Evolutionary conservation across 2,888 invertebrate species (phyloP), one percentile per base, ranked within the genome.

Genomic region (Leptinotarsa tumamoca): DNA sequence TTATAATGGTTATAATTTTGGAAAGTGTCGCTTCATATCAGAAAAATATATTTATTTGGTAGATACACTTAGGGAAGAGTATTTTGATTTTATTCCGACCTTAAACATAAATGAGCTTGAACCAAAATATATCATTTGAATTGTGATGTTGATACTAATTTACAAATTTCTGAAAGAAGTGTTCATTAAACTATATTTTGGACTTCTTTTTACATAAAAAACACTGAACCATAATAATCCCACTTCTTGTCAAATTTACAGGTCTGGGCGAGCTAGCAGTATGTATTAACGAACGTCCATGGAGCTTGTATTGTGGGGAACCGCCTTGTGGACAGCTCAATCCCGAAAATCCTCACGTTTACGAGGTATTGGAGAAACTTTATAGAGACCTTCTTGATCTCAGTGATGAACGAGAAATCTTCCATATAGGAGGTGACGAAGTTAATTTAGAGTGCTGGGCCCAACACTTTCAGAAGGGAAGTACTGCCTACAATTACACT

Each of bases 281-380:
- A 78, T 96, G 96, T 87, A 91, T 96, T 15, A 95, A 96, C 86
- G 92, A 93, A 71, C 77, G 83, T 52, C 95, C 95, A 0, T 95
- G 95, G 95, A 92, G 91, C 82, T 90, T 92, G 54, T 95, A 93
- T 87, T 94, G 95, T 86, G 95, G 95, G 17, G 95, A 96, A 86
- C 96, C 96, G 4, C 96, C 96, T 0, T 96, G 96, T 86, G 96
- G 96, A 0, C 95, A 96, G 85, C 89, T 96, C 52, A 95, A 96
- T 89, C 95, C 95, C 3, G 92, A 93, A 80, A 95, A 95, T 86
- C 94, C 94, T 63, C 91, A 94, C 86, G 93, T 95, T 1, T 95
- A 94, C 87, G 90, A 92, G 71, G 90, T 95, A 63, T 89, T 95
- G 33, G 93, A 94, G 84, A 92, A 92, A 63, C 89, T 96, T 7